Evolutionary conservation across 2,113 vertebrate genomes (phyloP), one percentile per base, ranked within the genome.

Genomic region (Cynopterus brachyotis): DNA sequence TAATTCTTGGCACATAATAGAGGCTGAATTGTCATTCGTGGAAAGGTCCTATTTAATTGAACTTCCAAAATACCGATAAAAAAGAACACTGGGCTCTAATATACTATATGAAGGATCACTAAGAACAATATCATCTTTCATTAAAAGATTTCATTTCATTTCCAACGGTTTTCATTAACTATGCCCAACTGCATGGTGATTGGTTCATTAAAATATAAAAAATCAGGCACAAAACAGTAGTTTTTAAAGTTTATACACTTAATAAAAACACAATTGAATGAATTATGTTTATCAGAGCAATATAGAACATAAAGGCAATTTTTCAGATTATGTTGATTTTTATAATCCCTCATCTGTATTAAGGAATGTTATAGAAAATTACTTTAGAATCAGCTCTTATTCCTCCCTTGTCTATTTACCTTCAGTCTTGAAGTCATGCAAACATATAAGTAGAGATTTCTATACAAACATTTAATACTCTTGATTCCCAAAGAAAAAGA

Each of bases 181-280:
- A 12, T 78, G 47, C 26, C 40, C 40, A 78, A 86, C 16, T 64
- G 28, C 11, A 83, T 1, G 55, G 55, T 26, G 50, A 67, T 35
- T 72, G 47, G 42, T 53, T 95, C 64, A 75, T 72, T 19, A 94
- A 76, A 86, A 90, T 19, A 70, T 95, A 88, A 83, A 83, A 81
- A 79, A 67, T 53, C 4, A 76, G 53, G 24, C 28, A 94, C 9
- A 81, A 91, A 92, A 64, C 2, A 53, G 20, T 87, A 62, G 47
- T 57, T 80, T 60, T 91, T 32, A 35, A 97, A 94, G 70, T 75
- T 24, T 20, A 59, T 53, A 9, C 60, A 70, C 26, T 91, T 70
- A 50, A 50, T 59, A 70, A 1, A 85, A 80, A 79, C 37, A 19
- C 75, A 66, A 78, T 20, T 62, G 26, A 72, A 86, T 28, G 76